These are phyloP conservation scores for Caerostris extrusa DNA, from an alignment of 1,140 invertebrate genomes.

Conservation along the genomic window DNA sequence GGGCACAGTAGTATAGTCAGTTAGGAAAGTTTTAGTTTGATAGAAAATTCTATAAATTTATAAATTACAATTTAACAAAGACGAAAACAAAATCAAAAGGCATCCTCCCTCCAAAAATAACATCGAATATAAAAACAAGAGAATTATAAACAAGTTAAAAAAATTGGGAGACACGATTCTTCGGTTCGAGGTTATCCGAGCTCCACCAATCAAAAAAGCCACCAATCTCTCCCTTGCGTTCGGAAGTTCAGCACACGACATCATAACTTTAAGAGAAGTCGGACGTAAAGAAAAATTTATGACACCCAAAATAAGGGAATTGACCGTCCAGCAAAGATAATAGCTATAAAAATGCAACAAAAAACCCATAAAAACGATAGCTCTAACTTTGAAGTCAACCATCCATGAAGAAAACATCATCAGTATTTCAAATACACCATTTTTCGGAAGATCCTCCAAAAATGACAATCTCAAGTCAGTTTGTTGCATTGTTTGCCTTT, in stretches of 20 bases:
- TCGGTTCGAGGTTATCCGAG: not conserved
- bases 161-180: not conserved
- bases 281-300: slow-evolving; percentile 62
- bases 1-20: no score
- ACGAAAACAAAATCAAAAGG: not conserved
- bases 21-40: no score
- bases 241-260: slow-evolving; percentile 48
- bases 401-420: slow-evolving; percentile 67
- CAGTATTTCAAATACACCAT: slow-evolving; percentile 63
- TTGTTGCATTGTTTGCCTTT: not conserved
- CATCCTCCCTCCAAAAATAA: not conserved
- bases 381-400: slow-evolving; percentile 44
- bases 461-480: slow-evolving; percentile 8
- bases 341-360: slow-evolving; percentile 39
- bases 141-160: not conserved
- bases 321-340: slow-evolving; percentile 53
- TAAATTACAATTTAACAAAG: not conserved
- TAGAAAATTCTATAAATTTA: no score
- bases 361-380: slow-evolving; percentile 30
- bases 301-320: slow-evolving; percentile 68
- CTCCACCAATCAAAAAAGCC: slow-evolving; percentile 23
- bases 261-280: slow-evolving; percentile 63
- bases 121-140: not conserved
- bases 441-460: slow-evolving; percentile 30
- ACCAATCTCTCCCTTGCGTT: not conserved